Evolutionary conservation across 1,140 invertebrate genomes (phyloP), one percentile per base, ranked within the genome.

Genomic region (Halesus radiatus): DNA sequence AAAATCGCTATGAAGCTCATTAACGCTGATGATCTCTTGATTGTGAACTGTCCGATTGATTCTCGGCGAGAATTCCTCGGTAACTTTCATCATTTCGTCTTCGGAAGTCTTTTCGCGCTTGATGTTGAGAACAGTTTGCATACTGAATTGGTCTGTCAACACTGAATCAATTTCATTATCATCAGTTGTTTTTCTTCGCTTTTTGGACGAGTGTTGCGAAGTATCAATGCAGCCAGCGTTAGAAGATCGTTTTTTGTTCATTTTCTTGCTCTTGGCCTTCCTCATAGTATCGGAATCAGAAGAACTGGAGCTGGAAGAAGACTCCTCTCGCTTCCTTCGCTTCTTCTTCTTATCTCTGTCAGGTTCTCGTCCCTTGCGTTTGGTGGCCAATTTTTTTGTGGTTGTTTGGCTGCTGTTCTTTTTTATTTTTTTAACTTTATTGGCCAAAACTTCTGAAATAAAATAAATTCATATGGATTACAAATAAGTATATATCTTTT

Each of bases 1-100:
- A 53, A 83, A 83, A 72, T 81, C 80, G 53, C 76, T 83, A 60
- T 83, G 82, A 3, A 83, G 23, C 54, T 83, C 82, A 29, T 76
- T 80, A 6, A 80, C 82, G 73, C 73, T 83, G 37, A 83, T 83
- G 23, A 83, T 83, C 70, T 80, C 58, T 53, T 50, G 70, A 29
- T 70, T 78, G 70, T 78, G 50, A 7, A 45, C 23, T 3, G 60
- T 29, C 64, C 76, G 75, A 58, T 70, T 79, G 22, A 66, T 70
- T 26, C 66, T 68, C 20, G 78, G 78, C 6, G 76, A 78, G 45
- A 76, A 79, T 64, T 79, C 72, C 4, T 50, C 52, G 0, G 16
- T 64, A n/a, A 64, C 76, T n/a, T n/a, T 22, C 10, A 18, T 32
- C 7, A 56, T 18, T 50, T 83, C 82, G n/a, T 83, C 80, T 68